phyloP scores from a whole-genome alignment of 2,888 invertebrate species.

The Lycocerus yunnanus region DNA sequence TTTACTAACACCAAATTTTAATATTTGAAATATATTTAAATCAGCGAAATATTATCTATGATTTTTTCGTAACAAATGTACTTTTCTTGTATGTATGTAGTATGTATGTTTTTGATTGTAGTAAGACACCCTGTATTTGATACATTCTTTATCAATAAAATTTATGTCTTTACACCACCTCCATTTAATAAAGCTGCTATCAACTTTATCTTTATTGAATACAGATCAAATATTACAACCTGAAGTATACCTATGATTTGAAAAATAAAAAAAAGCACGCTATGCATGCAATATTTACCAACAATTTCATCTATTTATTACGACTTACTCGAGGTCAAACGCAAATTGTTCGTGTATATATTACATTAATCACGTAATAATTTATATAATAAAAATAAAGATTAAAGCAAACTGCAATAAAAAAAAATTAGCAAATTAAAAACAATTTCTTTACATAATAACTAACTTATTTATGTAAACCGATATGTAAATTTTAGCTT shows the following conservation, averaged over 20 bases:
- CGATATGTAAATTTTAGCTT: not conserved
- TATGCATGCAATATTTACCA: constrained; percentile 3
- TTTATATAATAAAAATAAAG: not conserved
- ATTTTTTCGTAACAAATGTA: too few species aligned
- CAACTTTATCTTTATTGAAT: not conserved
- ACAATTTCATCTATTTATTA: not conserved
- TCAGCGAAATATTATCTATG: too few species aligned
- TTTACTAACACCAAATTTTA: too few species aligned
- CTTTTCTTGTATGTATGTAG: too few species aligned
- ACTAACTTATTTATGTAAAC: not conserved
- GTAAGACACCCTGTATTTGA: not conserved
- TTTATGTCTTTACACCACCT: not conserved
- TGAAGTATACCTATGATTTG: not conserved
- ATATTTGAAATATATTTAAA: too few species aligned
- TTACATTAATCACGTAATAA: constrained; percentile 3
- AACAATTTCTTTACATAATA: not conserved
- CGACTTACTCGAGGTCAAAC: constrained; percentile 1
- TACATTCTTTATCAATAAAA: not conserved
- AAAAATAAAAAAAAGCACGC: not conserved
- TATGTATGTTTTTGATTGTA: not conserved
- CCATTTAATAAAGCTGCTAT: not conserved
- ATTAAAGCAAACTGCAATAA: not conserved
- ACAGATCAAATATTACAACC: not conserved
- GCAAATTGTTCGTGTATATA: not conserved
- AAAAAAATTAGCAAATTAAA: not conserved